Conservation (phyloP, 2,888 invertebrate species). For the Hedychridium roseum region DNA sequence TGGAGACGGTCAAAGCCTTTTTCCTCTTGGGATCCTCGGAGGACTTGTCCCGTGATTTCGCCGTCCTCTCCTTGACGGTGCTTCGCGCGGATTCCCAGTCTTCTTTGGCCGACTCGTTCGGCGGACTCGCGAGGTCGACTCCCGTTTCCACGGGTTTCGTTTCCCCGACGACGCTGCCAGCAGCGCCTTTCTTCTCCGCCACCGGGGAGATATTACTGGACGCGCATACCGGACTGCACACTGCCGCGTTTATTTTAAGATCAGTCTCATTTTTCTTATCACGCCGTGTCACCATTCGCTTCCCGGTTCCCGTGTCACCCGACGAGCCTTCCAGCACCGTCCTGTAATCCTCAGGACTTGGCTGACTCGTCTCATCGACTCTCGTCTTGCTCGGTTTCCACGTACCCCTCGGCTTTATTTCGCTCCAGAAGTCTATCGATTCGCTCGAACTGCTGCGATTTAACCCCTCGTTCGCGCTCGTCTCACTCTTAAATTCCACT, state of each 20-base stretch:
- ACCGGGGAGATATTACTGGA: conserved; percentile 19
- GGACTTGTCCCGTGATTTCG: conserved; percentile 2
- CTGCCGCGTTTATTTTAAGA: conserved; percentile 28
- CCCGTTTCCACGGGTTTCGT: not conserved
- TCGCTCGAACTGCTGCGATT: conserved; percentile 29
- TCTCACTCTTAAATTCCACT: not conserved
- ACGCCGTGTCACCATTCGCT: conserved; percentile 1
- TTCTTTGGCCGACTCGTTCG: conserved; percentile 9
- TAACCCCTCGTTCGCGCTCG: not conserved
- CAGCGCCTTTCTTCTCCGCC: conserved; percentile 16
- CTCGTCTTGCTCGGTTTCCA: conserved; percentile 8
- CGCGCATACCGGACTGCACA: not conserved
- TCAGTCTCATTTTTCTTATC: conserved; percentile 27
- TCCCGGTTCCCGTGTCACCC: conserved; percentile 8
- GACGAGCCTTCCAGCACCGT: no score
- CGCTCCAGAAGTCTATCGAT: conserved; percentile 59
- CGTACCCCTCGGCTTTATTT: conserved; percentile 46
- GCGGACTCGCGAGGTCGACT: not conserved
- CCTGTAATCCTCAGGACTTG: conserved; percentile 13
- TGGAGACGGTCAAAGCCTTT: conserved; percentile 16
- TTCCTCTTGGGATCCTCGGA: conserved; percentile 11
- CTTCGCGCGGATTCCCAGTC: conserved; percentile 17
- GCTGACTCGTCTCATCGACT: conserved; percentile 15
- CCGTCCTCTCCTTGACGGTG: not conserved
- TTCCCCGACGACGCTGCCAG: not conserved